Base-by-base conservation (phyloP, 2,888 invertebrate genomes). In the Amphipyra berbera region DNA sequence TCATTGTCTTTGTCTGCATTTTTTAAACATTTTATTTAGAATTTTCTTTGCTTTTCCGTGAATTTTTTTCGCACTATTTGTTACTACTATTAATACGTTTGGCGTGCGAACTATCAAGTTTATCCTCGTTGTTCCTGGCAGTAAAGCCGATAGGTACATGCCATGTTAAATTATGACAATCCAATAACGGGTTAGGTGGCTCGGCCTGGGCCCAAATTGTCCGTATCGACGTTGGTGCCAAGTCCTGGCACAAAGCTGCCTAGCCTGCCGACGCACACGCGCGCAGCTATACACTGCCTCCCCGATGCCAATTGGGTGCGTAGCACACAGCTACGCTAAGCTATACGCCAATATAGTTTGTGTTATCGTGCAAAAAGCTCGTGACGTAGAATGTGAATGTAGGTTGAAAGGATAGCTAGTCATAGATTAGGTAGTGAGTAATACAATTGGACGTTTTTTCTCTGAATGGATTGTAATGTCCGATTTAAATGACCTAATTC, bases 141-240 rank as follows among this genome's bases (percentile, higher is more conserved):
- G 86, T 84, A 85, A 86, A 86, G 88, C 86, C 88, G 82, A 87
- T 88, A 88, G 86, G 84, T 90, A 88, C 86, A 87, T 68, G 87
- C 83, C 79, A 88, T 89, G 89, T 88, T 90, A 90, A 93, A 90
- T 93, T 92, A 94, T 93, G 92, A 93, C 92, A 92, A 92, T 89
- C 91, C 93, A 91, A 93, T 94, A 94, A 90, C 90, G 87, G 88
- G 89, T 86, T 92, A 89, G 92, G 90, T 91, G 68, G 77, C 76
- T 89, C 88, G 91, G 91, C 88, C 81, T 82, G 88, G 76, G 82
- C 90, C 92, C 91, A 93, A 94, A 94, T 93, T 90, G 91, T 91
- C 81, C 85, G 88, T 86, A 87, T 88, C 88, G 89, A 84, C 76
- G 78, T 79, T 70, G 86, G 83, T 93, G 93, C 94, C 94, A 94